Conservation (phyloP, 2,113 vertebrate species). For the Melanerpes formicivorus region DNA sequence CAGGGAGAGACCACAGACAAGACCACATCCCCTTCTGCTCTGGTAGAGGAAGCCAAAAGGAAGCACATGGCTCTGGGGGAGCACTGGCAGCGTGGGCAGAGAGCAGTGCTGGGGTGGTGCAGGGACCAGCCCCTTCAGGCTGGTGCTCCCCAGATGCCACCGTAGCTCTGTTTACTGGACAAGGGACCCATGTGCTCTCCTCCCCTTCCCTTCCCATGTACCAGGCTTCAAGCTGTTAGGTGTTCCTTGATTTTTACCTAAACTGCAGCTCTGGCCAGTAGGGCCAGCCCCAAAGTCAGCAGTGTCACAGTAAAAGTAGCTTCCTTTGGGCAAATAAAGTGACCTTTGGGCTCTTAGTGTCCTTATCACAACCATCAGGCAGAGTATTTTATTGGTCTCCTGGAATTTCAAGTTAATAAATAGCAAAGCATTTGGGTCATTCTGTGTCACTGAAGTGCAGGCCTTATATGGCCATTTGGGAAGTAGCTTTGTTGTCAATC, state of each 20-base stretch:
- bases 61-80: not conserved
- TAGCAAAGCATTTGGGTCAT: not conserved
- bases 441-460: not conserved
- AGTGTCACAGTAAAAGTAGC: constrained; percentile 71
- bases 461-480: not conserved
- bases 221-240: not conserved
- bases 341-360: not conserved
- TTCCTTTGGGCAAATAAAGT: not conserved
- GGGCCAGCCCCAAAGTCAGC: constrained; percentile 37
- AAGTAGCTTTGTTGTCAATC: not conserved
- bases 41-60: not conserved
- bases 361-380: not conserved
- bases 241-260: not conserved
- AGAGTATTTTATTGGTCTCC: not conserved
- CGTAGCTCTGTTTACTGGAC: not conserved
- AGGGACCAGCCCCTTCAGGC: fast-evolving
- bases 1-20: fast-evolving
- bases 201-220: not conserved
- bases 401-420: constrained; percentile 44
- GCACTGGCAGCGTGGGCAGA: not conserved
- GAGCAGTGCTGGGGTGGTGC: not conserved
- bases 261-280: constrained; percentile 16
- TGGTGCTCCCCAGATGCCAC: not conserved
- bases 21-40: not conserved
- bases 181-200: fast-evolving